Evolutionary conservation across 1,140 invertebrate genomes (phyloP), one percentile per base, ranked within the genome.

Genomic region (Bombus affinis): DNA sequence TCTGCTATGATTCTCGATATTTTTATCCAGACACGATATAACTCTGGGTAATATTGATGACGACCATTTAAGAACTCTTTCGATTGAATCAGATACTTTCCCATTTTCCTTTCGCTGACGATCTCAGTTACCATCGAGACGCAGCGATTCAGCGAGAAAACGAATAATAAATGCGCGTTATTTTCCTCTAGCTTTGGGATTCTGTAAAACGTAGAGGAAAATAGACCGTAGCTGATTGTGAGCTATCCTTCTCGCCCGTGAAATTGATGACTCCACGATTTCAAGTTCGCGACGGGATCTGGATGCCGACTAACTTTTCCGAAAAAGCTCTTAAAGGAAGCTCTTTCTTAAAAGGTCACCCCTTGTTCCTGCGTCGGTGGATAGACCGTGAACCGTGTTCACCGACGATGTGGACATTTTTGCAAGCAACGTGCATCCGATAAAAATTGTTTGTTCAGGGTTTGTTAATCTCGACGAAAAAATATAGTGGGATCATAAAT

Each of bases 231-330:
- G 13, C 18, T 39, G 42, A 62, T 47, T 28, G 62, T 13, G 39
- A 59, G 71, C 32, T n/a, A 74, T n/a, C 9, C 37, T 28, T 13
- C 3, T 18, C 25, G 12, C 22, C 10, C 37, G 12, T 13, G 74
- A 70, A 83, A 83, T 77, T 57, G 82, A 83, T 70, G 65, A 83
- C 65, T 10, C 6, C 28, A 28, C 32, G 57, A n/a, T 35, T n/a
- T 10, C 25, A 53, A 83, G 72, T 68, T 68, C 6, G 65, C 42
- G 35, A 70, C 66, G 25, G 25, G 35, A 80, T 37, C 8, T 12
- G 39, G 42, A 42, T 35, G 3, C 28, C 2, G 42, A 35, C 25
- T 18, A 47, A 65, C 47, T 74, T 74, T 82, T 47, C 71, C 57
- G 44, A n/a, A 5, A 22, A 53, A 53, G 47, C 47, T 53, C 47